A percentile compares a stretch with the other conserved stretches of the same genome.
These are phyloP conservation scores for Orchestia grillus DNA, from an alignment of 1,140 invertebrate species.

Conservation along the genomic window DNA sequence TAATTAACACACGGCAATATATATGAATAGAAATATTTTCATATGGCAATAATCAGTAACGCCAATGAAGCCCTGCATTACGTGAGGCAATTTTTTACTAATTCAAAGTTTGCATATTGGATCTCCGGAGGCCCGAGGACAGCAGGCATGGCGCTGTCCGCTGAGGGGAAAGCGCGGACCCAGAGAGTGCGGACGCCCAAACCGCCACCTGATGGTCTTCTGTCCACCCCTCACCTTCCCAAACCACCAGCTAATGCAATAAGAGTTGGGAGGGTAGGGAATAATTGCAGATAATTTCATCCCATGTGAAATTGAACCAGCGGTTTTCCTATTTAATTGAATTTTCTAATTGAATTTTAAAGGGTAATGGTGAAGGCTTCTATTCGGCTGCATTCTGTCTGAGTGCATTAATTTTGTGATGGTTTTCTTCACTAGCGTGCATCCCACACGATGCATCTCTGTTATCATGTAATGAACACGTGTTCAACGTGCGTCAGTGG, in stretches of 20 bases:
- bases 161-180: too few species aligned
- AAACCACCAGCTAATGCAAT: background rate
- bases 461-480: background rate
- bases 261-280: background rate
- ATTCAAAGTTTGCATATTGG: too few species aligned
- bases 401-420: background rate
- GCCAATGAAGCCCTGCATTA: too few species aligned
- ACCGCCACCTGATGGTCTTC: background rate
- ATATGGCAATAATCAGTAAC: too few species aligned
- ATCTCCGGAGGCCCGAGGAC: too few species aligned
- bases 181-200: too few species aligned
- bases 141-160: too few species aligned
- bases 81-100: too few species aligned
- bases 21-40: too few species aligned
- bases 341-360: slow-evolving; percentile 19
- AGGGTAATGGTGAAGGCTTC: background rate
- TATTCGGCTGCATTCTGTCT: background rate
- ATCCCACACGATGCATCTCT: background rate
- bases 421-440: background rate
- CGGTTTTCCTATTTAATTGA: slow-evolving; percentile 18
- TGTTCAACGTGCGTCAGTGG: background rate
- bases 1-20: too few species aligned
- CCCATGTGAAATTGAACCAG: background rate
- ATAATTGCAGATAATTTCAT: slow-evolving; percentile 38
- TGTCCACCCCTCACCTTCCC: too few species aligned